Conservation (phyloP, 2,888 invertebrate species). For the Nomada goodeniana region DNA sequence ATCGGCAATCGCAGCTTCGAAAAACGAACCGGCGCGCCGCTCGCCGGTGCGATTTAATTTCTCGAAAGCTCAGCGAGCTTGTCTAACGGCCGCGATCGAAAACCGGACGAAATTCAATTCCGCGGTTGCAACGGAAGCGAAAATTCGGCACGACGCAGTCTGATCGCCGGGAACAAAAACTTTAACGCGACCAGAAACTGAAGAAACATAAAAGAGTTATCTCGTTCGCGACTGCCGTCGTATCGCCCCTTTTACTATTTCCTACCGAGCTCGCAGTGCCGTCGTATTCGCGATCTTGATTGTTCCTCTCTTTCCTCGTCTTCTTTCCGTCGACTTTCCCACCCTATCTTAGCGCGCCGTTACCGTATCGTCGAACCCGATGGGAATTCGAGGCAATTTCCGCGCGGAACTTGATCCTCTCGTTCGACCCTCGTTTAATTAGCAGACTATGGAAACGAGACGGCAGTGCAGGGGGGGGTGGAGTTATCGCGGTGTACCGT, state of each 20-base stretch:
- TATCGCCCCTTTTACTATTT: constrained; percentile 72
- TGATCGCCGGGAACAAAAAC: constrained; percentile 12
- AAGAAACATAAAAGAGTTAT: constrained; percentile 75
- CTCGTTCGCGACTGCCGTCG: constrained; percentile 69
- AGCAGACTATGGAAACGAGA: constrained; percentile 47
- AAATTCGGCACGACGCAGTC: constrained; percentile 8
- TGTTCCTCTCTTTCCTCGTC: constrained; percentile 24
- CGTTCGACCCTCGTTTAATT: constrained; percentile 54
- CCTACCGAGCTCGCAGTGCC: constrained; percentile 67
- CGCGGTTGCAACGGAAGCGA: background rate
- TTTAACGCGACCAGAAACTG: constrained; percentile 66
- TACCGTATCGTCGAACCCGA: constrained; percentile 24
- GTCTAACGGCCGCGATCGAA: background rate
- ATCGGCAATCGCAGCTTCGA: too few species aligned
- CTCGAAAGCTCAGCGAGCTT: too few species aligned
- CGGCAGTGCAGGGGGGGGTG: constrained; percentile 4
- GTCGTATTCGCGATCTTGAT: constrained; percentile 55
- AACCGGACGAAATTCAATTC: background rate
- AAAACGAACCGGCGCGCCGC: too few species aligned
- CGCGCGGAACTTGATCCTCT: constrained; percentile 25
- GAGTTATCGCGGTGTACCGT: background rate
- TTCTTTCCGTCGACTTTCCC: constrained; percentile 18
- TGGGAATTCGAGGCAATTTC: constrained; percentile 52
- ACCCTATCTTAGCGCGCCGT: background rate
- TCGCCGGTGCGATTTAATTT: too few species aligned